Evolutionary conservation across 2,888 invertebrate species (phyloP), one percentile per base, ranked within the genome.

Genomic region (Odiellus spinosus): DNA sequence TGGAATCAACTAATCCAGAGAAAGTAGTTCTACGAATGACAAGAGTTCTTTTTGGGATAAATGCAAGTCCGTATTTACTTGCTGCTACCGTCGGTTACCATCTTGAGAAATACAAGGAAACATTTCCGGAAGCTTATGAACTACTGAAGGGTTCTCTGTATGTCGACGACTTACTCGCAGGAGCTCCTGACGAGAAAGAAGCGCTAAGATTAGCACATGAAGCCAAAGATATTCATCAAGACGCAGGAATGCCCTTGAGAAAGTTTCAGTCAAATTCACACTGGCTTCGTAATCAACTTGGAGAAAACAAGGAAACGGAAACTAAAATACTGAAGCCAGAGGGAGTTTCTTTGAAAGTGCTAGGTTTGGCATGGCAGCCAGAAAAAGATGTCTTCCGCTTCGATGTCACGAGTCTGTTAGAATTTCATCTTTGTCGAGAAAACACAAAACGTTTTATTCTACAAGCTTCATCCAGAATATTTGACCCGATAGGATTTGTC

Each of bases 71-170:
- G 19, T 46, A 42, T 12, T 35, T 46, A 5, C 15, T 42, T 4
- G 15, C 42, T 2, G 42, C 42, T 18, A 42, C 26, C 5, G 35
- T 46, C 33, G 41, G 21, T 12, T 6, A 20, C 8, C 45, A 45
- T 20, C 32, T 45, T 12, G 15, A 17, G 17, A 45, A 45, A 39
- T 45, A 39, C 15, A 40, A 36, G 8, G 12, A 46, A 10, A 15
- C n/a, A 14, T 10, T 36, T n/a, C 26, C 26, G 5, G 26, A 26
- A 8, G 26, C 36, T 1, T 38, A 14, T 18, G 42, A 42, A 15
- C 21, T 42, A 14, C 26, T 42, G 2, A n/a, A 14, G n/a, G 18
- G 36, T 11, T 26, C 8, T 8, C 36, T 46, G 4, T 46, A 42
- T 5, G 21, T 42, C 10, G 42, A 46, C 1, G 46, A 42, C 32